Conservation (phyloP, 2,797 vertebrate species). For the Gymnothorax javanicus region DNA sequence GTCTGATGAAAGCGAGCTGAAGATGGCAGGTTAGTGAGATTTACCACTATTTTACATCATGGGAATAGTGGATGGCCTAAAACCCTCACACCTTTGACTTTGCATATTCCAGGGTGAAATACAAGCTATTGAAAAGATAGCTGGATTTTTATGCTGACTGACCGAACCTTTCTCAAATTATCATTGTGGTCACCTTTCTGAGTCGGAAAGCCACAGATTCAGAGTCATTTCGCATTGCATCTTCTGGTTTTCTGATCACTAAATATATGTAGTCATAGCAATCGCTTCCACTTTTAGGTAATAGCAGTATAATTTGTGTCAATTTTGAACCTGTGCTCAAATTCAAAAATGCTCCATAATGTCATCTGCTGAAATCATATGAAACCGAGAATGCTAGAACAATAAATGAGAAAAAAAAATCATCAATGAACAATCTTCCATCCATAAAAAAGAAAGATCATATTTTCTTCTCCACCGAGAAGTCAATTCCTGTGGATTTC, state of each 20-base stretch:
- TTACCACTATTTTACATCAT: not conserved
- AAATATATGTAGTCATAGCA: not conserved
- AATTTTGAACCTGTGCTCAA: not conserved
- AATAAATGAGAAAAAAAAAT: not conserved
- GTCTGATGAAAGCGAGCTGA: not conserved
- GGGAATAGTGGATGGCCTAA: not conserved
- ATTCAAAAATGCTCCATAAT: not conserved
- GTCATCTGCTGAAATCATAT: not conserved
- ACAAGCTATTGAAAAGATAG: not conserved
- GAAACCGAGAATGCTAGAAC: not conserved
- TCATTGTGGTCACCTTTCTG: not conserved
- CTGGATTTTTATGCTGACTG: not conserved
- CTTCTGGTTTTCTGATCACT: not conserved
- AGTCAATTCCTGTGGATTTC: not conserved
- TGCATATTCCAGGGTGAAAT: not conserved
- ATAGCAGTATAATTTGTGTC: not conserved
- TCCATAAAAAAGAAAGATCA: not conserved
- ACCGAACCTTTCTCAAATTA: not conserved
- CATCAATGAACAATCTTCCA: constrained; percentile 12
- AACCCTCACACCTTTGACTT: not conserved
- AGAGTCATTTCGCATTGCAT: not conserved
- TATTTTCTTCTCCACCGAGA: not conserved
- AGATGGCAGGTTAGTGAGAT: not conserved
- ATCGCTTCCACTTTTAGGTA: not conserved
- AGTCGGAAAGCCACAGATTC: not conserved